Base-by-base conservation (phyloP, 2,113 vertebrate genomes). In the Tupaia chinensis region DNA sequence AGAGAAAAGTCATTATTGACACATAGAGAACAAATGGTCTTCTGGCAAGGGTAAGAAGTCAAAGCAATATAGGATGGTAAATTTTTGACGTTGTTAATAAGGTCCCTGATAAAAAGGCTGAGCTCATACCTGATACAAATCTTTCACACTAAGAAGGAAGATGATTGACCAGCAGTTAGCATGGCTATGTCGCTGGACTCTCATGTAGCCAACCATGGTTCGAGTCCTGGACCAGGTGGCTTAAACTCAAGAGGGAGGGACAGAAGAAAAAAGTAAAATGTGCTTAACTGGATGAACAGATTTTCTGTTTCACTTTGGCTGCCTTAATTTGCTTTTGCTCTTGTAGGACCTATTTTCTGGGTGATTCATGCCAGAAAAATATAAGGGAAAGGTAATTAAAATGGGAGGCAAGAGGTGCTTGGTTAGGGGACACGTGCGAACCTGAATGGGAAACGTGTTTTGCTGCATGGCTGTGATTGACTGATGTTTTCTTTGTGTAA, bases 301-400 rank as follows among this genome's bases (percentile, higher is more conserved):
- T 81, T 69, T 81, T 53, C 14, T 65, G 1, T 82, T 29, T 82
- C 44, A 60, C 5, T 44, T 34, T 58, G 61, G 29, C 77, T 82
- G 56, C 56, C 76, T 81, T 74, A 74, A 60, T 77, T 77, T 72
- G 25, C 25, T 53, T 19, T 78, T 94, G 70, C 54, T 83, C 16
- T n/a, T 76, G 11, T 53, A 5, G 8, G 17, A 6, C 23, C 9
- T 9, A 6, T 80, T 86, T 19, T 60, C 6, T 76, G 5, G n/a
- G 20, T 94, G 32, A 81, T 66, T 65, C 77, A 53, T 60, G 3
- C 44, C 65, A 53, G 25, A 70, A 65, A 25, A 63, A 56, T 66
- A 68, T 73, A 86, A 95, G 20, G 20, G 73, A 56, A 63, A 72
- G 2, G 20, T 85, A 78, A 79, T 89, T 83, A 83, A 83, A 89